Evolutionary conservation across 2,888 invertebrate genomes (phyloP).

Genomic region (Syrista parreyssii): DNA sequence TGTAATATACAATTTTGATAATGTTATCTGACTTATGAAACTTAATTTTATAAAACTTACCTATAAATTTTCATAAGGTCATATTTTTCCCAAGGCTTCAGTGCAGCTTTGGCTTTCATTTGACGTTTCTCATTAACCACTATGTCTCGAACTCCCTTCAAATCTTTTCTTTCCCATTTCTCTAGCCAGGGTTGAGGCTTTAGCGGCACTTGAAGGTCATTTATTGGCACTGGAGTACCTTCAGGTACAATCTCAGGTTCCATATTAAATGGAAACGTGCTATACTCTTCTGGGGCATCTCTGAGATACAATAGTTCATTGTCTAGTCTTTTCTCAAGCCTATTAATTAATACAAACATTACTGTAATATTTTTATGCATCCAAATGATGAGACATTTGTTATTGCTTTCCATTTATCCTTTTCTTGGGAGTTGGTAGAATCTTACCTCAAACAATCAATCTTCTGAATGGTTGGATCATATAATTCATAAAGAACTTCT

Average conservation of each 20-base stretch:
- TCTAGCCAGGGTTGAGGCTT: conserved; percentile 91
- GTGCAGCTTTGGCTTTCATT: conserved; percentile 69
- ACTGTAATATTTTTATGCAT: background rate
- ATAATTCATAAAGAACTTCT: conserved; percentile 84
- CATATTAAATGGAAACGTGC: conserved; percentile 93
- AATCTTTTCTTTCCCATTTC: conserved; percentile 85
- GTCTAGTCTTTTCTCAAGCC: conserved; percentile 93
- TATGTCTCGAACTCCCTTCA: conserved; percentile 78
- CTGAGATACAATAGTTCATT: conserved; percentile 87
- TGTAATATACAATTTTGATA: background rate
- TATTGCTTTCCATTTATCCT: background rate
- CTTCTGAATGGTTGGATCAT: conserved; percentile 91
- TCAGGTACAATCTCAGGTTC: conserved; percentile 84
- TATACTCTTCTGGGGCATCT: conserved; percentile 91
- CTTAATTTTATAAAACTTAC: conserved; percentile 56
- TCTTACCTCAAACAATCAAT: conserved; percentile 82
- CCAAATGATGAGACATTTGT: background rate
- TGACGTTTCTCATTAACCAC: conserved; percentile 69
- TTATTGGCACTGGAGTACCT: conserved; percentile 82
- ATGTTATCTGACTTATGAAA: background rate
- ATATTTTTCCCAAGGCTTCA: conserved; percentile 87
- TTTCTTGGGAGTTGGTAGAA: background rate
- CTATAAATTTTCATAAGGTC: conserved; percentile 96
- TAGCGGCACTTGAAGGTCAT: conserved; percentile 75
- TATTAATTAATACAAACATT: conserved; percentile 25